These are phyloP conservation scores for Pongo abelii DNA, from an alignment of 2,113 vertebrate species.

Conservation along the genomic window DNA sequence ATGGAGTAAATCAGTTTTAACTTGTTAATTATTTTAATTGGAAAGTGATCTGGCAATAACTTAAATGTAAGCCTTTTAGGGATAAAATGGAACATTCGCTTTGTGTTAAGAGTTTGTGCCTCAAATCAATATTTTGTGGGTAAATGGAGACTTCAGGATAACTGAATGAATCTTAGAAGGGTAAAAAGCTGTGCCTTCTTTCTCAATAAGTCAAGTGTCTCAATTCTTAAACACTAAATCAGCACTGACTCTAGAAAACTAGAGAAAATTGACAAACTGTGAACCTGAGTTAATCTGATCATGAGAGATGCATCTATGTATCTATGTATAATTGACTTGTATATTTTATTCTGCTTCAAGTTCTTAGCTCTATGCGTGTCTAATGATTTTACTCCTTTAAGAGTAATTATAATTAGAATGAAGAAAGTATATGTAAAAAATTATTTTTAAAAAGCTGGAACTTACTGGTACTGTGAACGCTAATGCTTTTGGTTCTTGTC, in stretches of 20 bases:
- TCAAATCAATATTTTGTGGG: neutral
- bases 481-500: neutral
- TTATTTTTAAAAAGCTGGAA: neutral
- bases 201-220: neutral
- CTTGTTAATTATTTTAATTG: neutral
- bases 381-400: neutral
- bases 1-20: neutral
- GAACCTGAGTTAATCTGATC: neutral
- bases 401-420: neutral
- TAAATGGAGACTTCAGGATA: neutral
- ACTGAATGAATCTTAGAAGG: neutral
- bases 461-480: neutral
- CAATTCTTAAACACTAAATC: neutral
- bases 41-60: neutral
- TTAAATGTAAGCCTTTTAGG: neutral
- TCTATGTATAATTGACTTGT: neutral
- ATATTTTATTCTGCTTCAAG: neutral
- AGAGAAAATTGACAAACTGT: conserved; percentile 5
- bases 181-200: neutral
- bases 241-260: neutral
- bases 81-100: conserved; percentile 19
- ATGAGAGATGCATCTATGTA: neutral
- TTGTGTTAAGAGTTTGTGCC: neutral
- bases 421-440: neutral
- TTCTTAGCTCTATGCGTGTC: neutral